Base-by-base conservation (phyloP, 2,888 invertebrate genomes). In the Drosophila anomalata region DNA sequence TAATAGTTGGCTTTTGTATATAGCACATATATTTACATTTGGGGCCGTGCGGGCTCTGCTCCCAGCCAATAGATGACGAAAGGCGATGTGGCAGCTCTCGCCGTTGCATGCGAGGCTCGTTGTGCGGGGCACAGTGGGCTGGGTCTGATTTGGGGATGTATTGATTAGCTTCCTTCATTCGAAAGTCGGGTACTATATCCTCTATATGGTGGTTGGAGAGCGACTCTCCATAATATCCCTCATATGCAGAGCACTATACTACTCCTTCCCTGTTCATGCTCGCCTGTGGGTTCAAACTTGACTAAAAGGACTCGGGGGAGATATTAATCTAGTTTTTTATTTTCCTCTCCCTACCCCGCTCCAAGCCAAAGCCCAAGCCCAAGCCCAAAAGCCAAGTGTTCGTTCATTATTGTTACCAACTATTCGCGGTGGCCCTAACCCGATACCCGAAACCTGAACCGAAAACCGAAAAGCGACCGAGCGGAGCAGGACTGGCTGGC, bases 261-360 rank as follows among this genome's bases (percentile, higher is more conserved):
- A 24, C 22, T 1, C 22, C 22, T 22, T 4, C 11, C 57, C 62
- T 71, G 36, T 58, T 73, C 69, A 65, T 72, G 24, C 41, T 26
- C 8, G 11, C 44, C 17, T 56, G 41, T 44, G 56, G 77, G 65
- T 62, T 78, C 81, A 78, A 85, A 84, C 81, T 87, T 87, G 84
- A 79, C 84, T 84, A 84, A 85, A 87, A 84, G 87, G 87, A 85
- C 85, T 87, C 85, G 71, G 76, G 85, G 85, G 85, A 85, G 85
- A 85, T 87, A 85, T 85, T 84, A 87, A 87, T 84, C 85, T 87
- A 85, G 74, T 83, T 79, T 72, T 77, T 78, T 17, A 17, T 42
- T 47, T 46, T 24, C 22, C 53, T 26, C 24, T 33, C 55, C 50
- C 44, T 39, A 44, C n/a, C 65, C 62, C 52, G 17, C 17, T 1